Evolutionary conservation across 1,140 invertebrate genomes (phyloP), one percentile per base, ranked within the genome.

Genomic region (Drosophila micromelanica): DNA sequence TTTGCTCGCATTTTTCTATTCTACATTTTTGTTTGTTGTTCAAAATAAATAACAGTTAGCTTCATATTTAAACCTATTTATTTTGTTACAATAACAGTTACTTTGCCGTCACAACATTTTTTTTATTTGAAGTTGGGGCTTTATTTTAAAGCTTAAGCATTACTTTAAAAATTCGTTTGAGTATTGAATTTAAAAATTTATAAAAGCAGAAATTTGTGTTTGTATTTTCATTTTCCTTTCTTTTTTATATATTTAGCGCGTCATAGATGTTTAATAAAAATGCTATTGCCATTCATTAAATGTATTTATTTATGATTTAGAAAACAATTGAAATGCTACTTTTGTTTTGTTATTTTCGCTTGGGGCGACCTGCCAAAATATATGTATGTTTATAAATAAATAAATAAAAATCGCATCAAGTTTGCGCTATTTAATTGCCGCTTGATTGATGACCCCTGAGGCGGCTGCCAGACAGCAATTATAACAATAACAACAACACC

Each of bases 281-380:
- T 75, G 45, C 55, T 38, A 80, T 65, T 76, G 46, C 61, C 85
- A 86, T 87, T 72, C 70, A 81, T 75, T 81, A 81, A 64, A 68
- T 78, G 81, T 81, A 86, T 85, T 86, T 86, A 85, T 85, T 85
- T 78, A 73, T 78, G 73, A 68, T 75, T 85, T 86, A 74, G 62
- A 71, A 72, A 65, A 74, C 70, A 87, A 81, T 78, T 48, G 49
- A 81, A 55, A 68, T 54, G 63, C 46, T 56, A 62, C 69, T 86
- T 71, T 59, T 70, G 51, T 49, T 54, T 70, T 62, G 61, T 61
- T 59, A 52, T 67, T 12, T 60, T 20, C 20, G 42, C 48, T 46
- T 20, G 13, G 32, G 11, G 37, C 6, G 27, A 17, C 11, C 17
- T 5, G 9, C 37, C 42, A 32, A 32, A 32, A 32, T 35, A 9